Percentiles rank a stretch among this genome's conserved stretches.
These are phyloP conservation scores for Coturnix japonica DNA, from an alignment of 2,113 vertebrate species.

Conservation along the genomic window DNA sequence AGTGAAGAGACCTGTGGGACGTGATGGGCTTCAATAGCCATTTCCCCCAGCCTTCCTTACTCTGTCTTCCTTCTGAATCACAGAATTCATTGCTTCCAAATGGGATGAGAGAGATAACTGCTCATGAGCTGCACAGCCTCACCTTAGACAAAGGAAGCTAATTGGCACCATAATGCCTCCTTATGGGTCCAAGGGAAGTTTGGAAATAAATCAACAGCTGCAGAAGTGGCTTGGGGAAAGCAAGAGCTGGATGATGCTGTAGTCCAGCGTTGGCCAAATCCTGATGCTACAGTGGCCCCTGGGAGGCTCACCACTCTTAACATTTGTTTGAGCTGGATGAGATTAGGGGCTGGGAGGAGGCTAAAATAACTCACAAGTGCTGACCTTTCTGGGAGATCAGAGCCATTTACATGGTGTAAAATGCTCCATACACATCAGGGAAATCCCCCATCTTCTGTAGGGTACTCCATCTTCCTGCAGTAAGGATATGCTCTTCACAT, in stretches of 20 bases:
- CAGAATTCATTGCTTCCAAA: background rate
- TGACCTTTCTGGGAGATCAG: background rate
- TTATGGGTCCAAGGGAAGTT: background rate
- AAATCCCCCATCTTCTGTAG: background rate
- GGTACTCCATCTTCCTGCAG: background rate
- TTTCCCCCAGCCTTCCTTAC: background rate
- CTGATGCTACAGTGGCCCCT: background rate
- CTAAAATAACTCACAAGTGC: background rate
- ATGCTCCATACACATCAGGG: fast-evolving
- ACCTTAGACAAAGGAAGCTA: background rate
- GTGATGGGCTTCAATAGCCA: background rate
- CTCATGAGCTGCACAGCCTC: background rate
- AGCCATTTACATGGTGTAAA: background rate
- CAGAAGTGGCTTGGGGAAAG: background rate
- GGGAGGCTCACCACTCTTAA: fast-evolving
- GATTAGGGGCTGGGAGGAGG: background rate
- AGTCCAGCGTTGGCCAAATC: background rate
- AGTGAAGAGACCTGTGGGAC: background rate
- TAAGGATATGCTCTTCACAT: background rate
- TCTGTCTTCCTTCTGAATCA: background rate
- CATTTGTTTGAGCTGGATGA: background rate
- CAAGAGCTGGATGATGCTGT: fast-evolving
- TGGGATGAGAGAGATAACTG: background rate
- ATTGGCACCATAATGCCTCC: background rate
- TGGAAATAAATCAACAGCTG: background rate